Evolutionary conservation across 2,888 invertebrate genomes (phyloP), one percentile per base, ranked within the genome.

Genomic region (Ceratothoa steindachneri): DNA sequence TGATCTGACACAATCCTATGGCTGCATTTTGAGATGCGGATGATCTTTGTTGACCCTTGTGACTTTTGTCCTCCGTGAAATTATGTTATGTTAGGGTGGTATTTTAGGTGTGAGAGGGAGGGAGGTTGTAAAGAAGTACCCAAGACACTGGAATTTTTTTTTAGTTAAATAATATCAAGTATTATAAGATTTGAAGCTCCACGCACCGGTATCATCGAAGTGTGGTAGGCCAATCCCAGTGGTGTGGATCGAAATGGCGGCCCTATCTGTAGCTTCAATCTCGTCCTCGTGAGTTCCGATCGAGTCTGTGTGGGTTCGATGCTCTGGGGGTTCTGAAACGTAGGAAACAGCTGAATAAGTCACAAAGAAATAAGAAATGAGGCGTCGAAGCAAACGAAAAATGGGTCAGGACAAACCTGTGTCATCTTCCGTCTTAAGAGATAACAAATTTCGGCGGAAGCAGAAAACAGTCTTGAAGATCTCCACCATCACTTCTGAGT

Each of bases 401-500:
- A 53, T 7, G 9, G 9, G 19, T 19, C 53, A 9, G 24, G 7
- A 15, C 9, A 22, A 24, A 0, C 65, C 22, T 27, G 65, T 15
- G 67, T 55, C 19, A 69, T 72, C 75, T 31, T 69, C 69, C n/a
- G 77, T 67, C 30, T 72, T 73, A 30, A 72, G 64, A 9, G 74
- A 69, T 24, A 77, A 67, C 0, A 77, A 68, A 4, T 68, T 60
- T 28, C 77, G 31, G 31, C 71, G 66, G 51, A 77, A 55, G 19
- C 73, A 67, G 55, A 73, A 72, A 29, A 77, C 75, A 41, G 70
- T 52, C 12, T 74, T 29, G 68, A 75, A 77, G 28, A 77, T 29
- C 30, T 77, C 77, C 41, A 70, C 24, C 77, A 77, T 77, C 29
- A 72, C 69, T 12, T 55, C 41, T n/a, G 70, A 73, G 75, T 73